phyloP scores from a whole-genome alignment of 2,113 vertebrate species.

The Ascaphus truei region DNA sequence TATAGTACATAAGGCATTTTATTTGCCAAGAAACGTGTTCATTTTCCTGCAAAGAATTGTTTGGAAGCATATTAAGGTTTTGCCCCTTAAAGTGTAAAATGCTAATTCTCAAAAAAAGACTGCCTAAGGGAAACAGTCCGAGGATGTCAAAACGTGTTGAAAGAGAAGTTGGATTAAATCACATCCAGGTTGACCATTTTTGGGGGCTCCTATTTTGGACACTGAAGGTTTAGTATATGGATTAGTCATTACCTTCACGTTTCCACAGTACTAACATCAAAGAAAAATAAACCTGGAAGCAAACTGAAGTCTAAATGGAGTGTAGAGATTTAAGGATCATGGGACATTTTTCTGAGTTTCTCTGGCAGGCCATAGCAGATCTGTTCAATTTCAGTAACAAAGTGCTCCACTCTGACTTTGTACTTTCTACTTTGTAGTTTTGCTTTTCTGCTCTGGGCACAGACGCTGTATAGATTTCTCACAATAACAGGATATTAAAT shows the following conservation, averaged over 20 bases:
- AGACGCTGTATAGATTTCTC: constrained; percentile 37
- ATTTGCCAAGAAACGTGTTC: neutral
- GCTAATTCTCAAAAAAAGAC: neutral
- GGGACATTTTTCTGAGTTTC: constrained; percentile 37
- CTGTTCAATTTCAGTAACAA: constrained; percentile 40
- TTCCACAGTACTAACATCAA: constrained; percentile 25
- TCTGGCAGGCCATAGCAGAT: constrained; percentile 31
- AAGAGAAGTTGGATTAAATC: constrained; percentile 5
- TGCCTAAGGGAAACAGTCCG: neutral
- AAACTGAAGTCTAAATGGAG: constrained; percentile 32
- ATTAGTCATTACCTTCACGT: constrained; percentile 38
- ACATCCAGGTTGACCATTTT: neutral
- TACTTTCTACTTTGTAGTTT: constrained; percentile 35
- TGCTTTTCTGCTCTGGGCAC: constrained; percentile 32
- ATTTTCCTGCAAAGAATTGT: neutral
- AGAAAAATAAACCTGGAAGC: constrained; percentile 38
- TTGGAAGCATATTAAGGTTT: neutral
- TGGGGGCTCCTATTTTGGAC: neutral
- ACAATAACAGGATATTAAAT: constrained; percentile 33
- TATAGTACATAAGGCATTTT: neutral
- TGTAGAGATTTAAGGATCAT: constrained; percentile 36
- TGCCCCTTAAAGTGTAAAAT: neutral
- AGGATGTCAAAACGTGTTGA: neutral
- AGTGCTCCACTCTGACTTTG: constrained; percentile 24
- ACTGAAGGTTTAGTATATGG: constrained; percentile 18